Evolutionary conservation across 2,888 invertebrate genomes (phyloP).

Genomic region (Calameuta pallipes): DNA sequence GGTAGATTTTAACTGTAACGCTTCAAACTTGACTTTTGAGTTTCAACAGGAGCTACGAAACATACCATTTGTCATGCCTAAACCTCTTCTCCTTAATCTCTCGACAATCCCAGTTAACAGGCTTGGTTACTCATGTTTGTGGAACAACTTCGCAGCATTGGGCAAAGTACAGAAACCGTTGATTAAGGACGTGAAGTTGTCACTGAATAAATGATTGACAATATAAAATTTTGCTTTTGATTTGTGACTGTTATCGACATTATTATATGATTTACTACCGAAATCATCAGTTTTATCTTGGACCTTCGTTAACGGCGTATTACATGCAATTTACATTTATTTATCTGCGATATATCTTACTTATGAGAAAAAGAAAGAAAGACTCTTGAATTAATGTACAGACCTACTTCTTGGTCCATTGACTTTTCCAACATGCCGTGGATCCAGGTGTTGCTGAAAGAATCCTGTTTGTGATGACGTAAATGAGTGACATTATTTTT

Average conservation of each 20-base stretch:
- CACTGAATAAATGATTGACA: not conserved
- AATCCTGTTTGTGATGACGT: not conserved
- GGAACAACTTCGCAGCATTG: conserved; percentile 25
- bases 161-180: not conserved
- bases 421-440: not conserved
- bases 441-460: not conserved
- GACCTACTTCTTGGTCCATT: not conserved
- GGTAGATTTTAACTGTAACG: not conserved
- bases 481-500: conserved; percentile 14
- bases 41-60: not conserved
- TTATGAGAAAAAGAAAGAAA: conserved; percentile 8
- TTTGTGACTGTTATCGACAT: not conserved
- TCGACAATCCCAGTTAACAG: conserved; percentile 18
- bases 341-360: not conserved
- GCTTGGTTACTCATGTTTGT: conserved; percentile 20
- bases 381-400: too few relatives aligned
- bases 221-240: not conserved
- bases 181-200: not conserved
- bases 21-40: not conserved
- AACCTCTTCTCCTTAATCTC: conserved; percentile 31
- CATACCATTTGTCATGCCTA: conserved; percentile 32
- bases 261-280: not conserved
- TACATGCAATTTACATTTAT: too few relatives aligned
- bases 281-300: not conserved
- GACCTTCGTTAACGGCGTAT: too few relatives aligned